phyloP scores from a whole-genome alignment of 2,888 invertebrate genomes.

The Nowickia ferox region DNA sequence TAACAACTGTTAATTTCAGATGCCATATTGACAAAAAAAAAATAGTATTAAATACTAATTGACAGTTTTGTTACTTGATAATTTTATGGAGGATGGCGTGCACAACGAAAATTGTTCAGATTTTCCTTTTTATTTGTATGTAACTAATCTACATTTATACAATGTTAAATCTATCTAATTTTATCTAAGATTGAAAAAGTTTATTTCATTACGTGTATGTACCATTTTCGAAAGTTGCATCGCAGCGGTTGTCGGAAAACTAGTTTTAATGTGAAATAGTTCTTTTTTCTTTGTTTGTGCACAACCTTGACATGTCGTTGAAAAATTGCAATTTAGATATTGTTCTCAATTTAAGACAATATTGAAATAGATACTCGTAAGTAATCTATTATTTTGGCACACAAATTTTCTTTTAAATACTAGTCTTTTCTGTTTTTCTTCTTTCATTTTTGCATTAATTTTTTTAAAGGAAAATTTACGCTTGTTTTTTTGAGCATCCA shows the following conservation, averaged over 20 bases:
- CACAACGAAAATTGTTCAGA: constrained; percentile 16
- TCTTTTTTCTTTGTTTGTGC: constrained; percentile 1
- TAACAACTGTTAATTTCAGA: too few species aligned
- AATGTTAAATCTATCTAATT: constrained; percentile 45
- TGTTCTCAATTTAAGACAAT: constrained; percentile 28
- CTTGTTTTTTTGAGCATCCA: background rate
- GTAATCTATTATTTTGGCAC: background rate
- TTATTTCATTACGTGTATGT: background rate
- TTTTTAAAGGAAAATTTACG: background rate
- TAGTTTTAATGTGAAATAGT: constrained; percentile 6
- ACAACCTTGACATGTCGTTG: constrained; percentile 38
- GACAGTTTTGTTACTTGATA: constrained; percentile 54
- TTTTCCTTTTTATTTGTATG: background rate
- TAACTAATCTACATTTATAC: background rate
- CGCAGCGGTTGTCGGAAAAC: background rate
- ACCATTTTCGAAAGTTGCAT: constrained; percentile 22
- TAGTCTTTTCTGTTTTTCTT: background rate
- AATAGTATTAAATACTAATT: too few species aligned
- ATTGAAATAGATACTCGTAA: constrained; percentile 6
- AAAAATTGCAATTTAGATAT: constrained; percentile 37
- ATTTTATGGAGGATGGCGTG: constrained; percentile 48
- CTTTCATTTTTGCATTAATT: background rate
- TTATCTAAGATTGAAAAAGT: constrained; percentile 9
- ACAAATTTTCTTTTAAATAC: background rate
- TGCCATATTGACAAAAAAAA: too few species aligned